These are phyloP conservation scores for Auanema freiburgensis DNA, from an alignment of 2,888 invertebrate species.

Conservation along the genomic window DNA sequence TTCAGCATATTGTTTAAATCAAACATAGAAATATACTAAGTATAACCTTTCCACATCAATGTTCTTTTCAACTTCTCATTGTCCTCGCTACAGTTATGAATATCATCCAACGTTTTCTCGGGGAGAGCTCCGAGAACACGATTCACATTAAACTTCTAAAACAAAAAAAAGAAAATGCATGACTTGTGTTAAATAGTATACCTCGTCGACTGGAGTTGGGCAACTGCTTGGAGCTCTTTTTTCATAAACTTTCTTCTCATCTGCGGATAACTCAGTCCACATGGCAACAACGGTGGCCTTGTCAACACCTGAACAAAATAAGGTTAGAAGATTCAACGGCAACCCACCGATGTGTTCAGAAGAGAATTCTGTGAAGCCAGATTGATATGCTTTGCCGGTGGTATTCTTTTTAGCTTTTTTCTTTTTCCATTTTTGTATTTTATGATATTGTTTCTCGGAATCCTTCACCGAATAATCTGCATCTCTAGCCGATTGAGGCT, in stretches of 20 bases:
- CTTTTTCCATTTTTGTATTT: constrained; percentile 61
- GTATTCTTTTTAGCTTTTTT: constrained; percentile 23
- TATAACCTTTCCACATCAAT: constrained; percentile 61
- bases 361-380: constrained; percentile 48
- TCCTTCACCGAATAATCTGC: constrained; percentile 57
- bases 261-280: constrained; percentile 47
- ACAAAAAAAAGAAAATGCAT: constrained; percentile 1
- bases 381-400: constrained; percentile 27
- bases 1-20: constrained; percentile 16
- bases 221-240: constrained; percentile 27
- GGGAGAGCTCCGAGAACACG: constrained; percentile 80
- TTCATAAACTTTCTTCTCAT: constrained; percentile 32
- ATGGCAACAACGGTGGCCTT: constrained; percentile 30
- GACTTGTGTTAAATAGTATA: constrained; percentile 9
- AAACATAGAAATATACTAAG: neutral
- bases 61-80: constrained; percentile 43
- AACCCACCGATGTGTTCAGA: constrained; percentile 24
- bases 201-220: constrained; percentile 52
- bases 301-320: neutral
- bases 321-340: too few species aligned
- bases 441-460: constrained; percentile 70
- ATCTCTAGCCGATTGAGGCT: constrained; percentile 66
- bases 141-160: constrained; percentile 73
- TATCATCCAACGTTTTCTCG: constrained; percentile 77
- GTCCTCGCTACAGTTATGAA: constrained; percentile 57